Conservation (phyloP, 2,797 vertebrate species). For the Crenichthys baileyi region DNA sequence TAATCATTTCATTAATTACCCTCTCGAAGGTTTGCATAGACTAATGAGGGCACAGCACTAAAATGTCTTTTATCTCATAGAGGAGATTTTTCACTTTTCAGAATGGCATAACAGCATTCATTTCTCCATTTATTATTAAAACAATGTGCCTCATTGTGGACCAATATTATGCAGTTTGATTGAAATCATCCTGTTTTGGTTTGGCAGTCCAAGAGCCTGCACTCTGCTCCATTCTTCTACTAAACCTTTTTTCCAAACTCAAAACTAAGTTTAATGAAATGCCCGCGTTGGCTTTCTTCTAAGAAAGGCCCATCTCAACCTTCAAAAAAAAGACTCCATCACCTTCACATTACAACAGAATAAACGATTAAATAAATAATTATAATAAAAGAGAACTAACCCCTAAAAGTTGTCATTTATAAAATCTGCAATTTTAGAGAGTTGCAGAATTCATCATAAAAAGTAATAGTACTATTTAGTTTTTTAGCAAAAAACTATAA, state of each 20-base stretch:
- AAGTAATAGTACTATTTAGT: not conserved
- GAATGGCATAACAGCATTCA: not conserved
- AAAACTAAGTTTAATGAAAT: conserved; percentile 1
- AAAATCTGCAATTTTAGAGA: not conserved
- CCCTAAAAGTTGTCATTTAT: not conserved
- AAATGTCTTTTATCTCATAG: conserved; percentile 1
- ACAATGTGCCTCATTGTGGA: not conserved
- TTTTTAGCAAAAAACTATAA: not conserved
- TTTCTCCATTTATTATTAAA: conserved; percentile 13
- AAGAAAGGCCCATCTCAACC: not conserved
- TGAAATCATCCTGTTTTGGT: conserved; percentile 11
- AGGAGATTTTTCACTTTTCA: not conserved
- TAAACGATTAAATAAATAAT: not conserved
- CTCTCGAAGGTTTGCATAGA: conserved; percentile 11
- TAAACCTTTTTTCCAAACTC: conserved; percentile 4
- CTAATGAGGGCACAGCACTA: conserved; percentile 1
- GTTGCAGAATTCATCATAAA: too few species aligned
- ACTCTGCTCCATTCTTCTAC: not conserved
- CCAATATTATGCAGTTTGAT: not conserved
- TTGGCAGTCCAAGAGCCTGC: conserved; percentile 4
- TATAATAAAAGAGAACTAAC: too few species aligned
- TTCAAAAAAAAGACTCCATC: not conserved
- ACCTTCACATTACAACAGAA: not conserved
- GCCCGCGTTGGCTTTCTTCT: not conserved
- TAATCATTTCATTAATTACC: conserved; percentile 31